Percentiles rank a stretch among this genome's conserved stretches.
Conservation (phyloP, 2,888 invertebrate genomes). For the Gastracanthus pulcherrimus region DNA sequence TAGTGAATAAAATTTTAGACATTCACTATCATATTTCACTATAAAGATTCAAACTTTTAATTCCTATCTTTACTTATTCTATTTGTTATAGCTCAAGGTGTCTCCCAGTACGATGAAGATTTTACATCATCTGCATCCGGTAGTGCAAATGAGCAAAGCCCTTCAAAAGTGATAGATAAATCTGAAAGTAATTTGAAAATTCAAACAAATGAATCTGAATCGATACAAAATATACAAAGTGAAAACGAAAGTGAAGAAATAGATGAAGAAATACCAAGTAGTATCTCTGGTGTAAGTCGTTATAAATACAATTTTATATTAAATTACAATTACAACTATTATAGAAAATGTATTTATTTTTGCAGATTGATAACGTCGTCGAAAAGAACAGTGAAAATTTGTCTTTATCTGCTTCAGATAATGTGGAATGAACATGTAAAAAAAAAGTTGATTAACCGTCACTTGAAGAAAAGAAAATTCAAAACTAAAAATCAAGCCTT, state of each 20-base stretch:
- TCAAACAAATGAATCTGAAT: slow-evolving; percentile 65
- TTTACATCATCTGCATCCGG: slow-evolving; percentile 73
- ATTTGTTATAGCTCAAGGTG: slow-evolving; percentile 64
- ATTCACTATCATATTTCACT: not conserved
- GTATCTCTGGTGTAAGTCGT: slow-evolving; percentile 73
- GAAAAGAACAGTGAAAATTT: slow-evolving; percentile 21
- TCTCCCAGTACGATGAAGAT: slow-evolving; percentile 73
- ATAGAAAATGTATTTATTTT: slow-evolving; percentile 44
- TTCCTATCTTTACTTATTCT: too few relatives aligned
- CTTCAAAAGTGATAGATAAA: slow-evolving; percentile 69
- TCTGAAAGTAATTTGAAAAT: slow-evolving; percentile 63
- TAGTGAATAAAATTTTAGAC: not conserved
- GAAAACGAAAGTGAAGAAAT: slow-evolving; percentile 74
- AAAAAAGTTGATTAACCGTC: not conserved
- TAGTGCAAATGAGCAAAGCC: slow-evolving; percentile 73
- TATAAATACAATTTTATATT: too few relatives aligned
- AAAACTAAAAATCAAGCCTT: slow-evolving; percentile 21
- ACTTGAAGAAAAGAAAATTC: not conserved
- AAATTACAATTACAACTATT: not conserved
- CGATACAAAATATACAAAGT: slow-evolving; percentile 67
- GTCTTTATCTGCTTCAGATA: not conserved
- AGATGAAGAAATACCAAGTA: slow-evolving; percentile 72
- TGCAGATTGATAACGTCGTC: slow-evolving; percentile 69
- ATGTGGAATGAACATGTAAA: not conserved
- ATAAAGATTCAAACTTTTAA: not conserved